Base-by-base conservation (phyloP, 92 coral and sea anemone species). In the Epizoanthus illoricatus region DNA sequence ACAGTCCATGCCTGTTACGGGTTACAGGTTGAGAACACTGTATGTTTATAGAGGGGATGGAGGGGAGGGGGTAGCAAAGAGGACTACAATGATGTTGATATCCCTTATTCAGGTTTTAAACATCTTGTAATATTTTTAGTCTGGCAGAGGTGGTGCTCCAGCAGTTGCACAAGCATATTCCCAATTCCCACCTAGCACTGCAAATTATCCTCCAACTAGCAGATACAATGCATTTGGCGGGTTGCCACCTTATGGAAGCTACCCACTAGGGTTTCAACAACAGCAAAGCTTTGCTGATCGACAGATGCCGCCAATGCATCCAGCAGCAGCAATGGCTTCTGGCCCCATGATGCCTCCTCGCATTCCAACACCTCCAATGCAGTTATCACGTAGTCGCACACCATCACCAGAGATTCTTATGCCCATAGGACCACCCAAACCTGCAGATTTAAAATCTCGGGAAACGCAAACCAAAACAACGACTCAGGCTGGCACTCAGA, bases 341-440 rank as follows among this genome's bases (percentile, higher is more conserved):
- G 86, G 90, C 11, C 59, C 91, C 4, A 76, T 86, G 62, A 47
- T 93, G 73, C 85, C 94, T 8, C 97, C 90, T 16, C 84, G 94
- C 59, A 89, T 88, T 36, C 90, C 90, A 8, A 93, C 97, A 13
- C 97, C 97, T 39, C 92, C 97, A 10, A 23, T 84, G 17, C 84
- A 85, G n/a, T 88, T 97, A 47, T 69, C 91, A 1, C 88, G 94
- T 20, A 91, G 93, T 81, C 88, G 84, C 52, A 91, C 99, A 8
- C 99, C 99, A 42, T 94, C 99, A 7, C 99, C 98, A 17, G 91
- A 91, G 71, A 89, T 88, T 45, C 88, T 92, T 28, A 55, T 85
- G 49, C 91, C 92, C 6, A 72, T 85, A 57, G 85, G 84, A 15
- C 72, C 88, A 67, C 72, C 94, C 18, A 73, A 66, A 1, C 18